Percentiles rank a stretch among this genome's conserved stretches.
These are phyloP conservation scores for Moxostoma hubbsi DNA, from an alignment of 2,797 vertebrate species.

Conservation along the genomic window DNA sequence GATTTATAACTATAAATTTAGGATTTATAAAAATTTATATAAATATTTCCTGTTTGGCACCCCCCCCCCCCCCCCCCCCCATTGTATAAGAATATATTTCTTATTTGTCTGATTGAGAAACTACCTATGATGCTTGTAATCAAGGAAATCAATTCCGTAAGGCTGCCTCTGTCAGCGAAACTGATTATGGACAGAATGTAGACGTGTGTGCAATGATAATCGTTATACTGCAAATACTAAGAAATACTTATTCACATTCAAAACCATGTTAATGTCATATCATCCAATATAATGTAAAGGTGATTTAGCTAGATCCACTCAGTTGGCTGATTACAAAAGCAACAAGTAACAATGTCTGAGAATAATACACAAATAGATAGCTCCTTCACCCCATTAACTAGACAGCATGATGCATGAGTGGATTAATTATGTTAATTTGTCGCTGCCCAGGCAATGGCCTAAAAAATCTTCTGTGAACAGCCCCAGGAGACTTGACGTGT, in stretches of 20 bases:
- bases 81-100: background rate
- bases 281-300: background rate
- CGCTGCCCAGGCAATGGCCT: slow-evolving; percentile 4
- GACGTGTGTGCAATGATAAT: too few relatives aligned
- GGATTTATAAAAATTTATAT: too few relatives aligned
- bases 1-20: too few relatives aligned
- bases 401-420: background rate
- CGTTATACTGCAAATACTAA: background rate
- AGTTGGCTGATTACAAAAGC: background rate
- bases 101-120: slow-evolving; percentile 28
- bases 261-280: background rate
- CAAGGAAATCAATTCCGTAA: slow-evolving; percentile 36
- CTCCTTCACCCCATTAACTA: slow-evolving; percentile 1
- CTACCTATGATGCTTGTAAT: slow-evolving; percentile 18
- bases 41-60: too few relatives aligned
- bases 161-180: background rate
- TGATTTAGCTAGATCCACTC: background rate
- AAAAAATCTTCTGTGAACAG: slow-evolving; percentile 1
- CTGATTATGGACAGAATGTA: slow-evolving; percentile 9
- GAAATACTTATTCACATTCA: slow-evolving; percentile 20
- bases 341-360: background rate
- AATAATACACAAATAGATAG: background rate
- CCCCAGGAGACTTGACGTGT: background rate
- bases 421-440: background rate
- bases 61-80: too few relatives aligned